phyloP scores from a whole-genome alignment of 2,113 vertebrate genomes.

The Cettia cetti region DNA sequence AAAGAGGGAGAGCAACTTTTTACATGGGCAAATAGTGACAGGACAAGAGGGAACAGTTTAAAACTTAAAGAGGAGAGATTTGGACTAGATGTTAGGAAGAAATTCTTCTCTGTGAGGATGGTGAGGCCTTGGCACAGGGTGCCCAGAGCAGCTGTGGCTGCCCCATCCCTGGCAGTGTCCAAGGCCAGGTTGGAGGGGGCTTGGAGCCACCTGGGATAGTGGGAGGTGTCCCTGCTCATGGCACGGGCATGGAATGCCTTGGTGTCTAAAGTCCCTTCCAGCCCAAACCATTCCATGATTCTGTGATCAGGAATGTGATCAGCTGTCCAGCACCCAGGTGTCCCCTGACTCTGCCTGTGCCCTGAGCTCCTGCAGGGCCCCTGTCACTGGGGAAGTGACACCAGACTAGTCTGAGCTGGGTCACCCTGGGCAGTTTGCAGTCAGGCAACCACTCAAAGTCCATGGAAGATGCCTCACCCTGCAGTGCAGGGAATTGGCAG shows the following conservation, averaged over 20 bases:
- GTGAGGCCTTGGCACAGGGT: neutral
- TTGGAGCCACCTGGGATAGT: rapidly evolving
- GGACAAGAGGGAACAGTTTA: neutral
- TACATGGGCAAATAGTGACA: neutral
- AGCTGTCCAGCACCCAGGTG: neutral
- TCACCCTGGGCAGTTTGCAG: neutral
- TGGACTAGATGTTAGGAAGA: neutral
- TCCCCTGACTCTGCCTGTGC: neutral
- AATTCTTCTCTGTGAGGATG: neutral
- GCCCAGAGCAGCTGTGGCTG: neutral
- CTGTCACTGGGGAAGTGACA: neutral
- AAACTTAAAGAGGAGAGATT: neutral
- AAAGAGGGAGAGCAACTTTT: neutral
- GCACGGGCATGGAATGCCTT: neutral
- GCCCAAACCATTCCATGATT: neutral
- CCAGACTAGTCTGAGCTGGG: neutral
- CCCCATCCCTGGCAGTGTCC: neutral
- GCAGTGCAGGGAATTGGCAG: neutral
- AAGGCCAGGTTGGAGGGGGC: rapidly evolving
- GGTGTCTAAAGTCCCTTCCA: neutral
- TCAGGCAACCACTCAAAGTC: neutral
- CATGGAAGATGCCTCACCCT: rapidly evolving
- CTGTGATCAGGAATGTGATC: neutral
- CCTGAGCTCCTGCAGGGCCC: neutral
- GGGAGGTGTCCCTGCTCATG: neutral